Evolutionary conservation across 2,113 vertebrate genomes (phyloP), one percentile per base, ranked within the genome.

Genomic region (Rhea pennata): DNA sequence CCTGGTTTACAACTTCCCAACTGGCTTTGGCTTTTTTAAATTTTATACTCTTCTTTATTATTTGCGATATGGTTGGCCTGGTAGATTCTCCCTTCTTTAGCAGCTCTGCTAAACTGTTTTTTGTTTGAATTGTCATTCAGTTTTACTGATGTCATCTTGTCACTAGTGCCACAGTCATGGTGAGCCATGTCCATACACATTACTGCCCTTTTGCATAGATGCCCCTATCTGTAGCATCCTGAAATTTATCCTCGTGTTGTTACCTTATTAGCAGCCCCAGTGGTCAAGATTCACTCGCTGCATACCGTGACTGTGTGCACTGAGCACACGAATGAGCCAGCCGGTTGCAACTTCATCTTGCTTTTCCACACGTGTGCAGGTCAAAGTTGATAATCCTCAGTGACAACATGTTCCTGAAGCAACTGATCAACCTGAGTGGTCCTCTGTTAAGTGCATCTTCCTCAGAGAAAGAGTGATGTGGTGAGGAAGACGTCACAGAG

Each of bases 391-490:
- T 58, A 6, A 5, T 77, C 26, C 40, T 39, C 40, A 33, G 9
- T 7, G 36, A 44, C 11, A 17, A 15, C 26, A 3, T 20, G 58
- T 39, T 40, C 42, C 42, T 53, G 12, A 51, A 59, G 26, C 71
- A 87, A 6, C 40, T 75, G 74, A 15, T 23, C 46, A n/a, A 44
- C 16, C 27, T 7, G 6, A 58, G 56, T 3, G 71, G 14, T 51
- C 21, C 26, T n/a, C 22, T 59, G 5, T 23, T 24, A 53, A 17
- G 12, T 51, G 64, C 24, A n/a, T 87, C 50, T 87, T 56, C 23
- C 40, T 36, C 3, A 36, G 17, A 6, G 5, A 20, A 24, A 58
- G 42, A 9, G 6, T 44, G 36, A 23, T 50, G 23, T 0, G 1
- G 4, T 17, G 14, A 8, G 7, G 15, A 10, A 56, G 64, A 71